Percentiles rank a stretch among this genome's conserved stretches.
Conservation (phyloP, 2,113 vertebrate genomes). For the Bos javanicus region DNA sequence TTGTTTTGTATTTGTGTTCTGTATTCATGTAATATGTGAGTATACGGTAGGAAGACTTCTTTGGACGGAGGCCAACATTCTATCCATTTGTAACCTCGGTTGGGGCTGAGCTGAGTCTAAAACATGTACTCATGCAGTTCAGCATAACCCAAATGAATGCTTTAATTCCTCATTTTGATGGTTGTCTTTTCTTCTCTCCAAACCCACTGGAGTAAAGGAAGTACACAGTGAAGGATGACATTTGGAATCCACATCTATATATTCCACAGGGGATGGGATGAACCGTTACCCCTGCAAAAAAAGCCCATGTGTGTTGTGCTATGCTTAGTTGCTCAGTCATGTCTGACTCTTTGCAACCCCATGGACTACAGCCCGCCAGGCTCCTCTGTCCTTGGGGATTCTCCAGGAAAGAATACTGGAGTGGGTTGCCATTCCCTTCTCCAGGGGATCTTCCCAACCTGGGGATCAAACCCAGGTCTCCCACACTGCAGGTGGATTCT, state of each 20-base stretch:
- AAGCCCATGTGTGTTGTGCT: not conserved
- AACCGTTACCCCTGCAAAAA: not conserved
- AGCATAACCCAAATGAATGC: not conserved
- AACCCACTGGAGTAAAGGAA: not conserved
- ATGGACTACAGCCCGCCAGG: not conserved
- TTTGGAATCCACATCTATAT: not conserved
- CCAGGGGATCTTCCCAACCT: not conserved
- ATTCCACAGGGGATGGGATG: not conserved
- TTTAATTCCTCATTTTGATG: not conserved
- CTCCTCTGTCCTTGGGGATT: not conserved
- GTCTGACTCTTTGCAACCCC: not conserved
- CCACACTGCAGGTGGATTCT: not conserved
- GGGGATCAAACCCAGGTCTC: not conserved
- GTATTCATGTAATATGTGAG: not conserved
- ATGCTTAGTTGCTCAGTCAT: not conserved
- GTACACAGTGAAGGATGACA: not conserved
- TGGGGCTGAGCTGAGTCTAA: not conserved
- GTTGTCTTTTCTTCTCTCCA: not conserved
- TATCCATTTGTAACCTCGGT: not conserved
- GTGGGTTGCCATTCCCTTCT: not conserved
- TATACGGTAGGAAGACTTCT: not conserved
- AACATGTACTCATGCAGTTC: not conserved
- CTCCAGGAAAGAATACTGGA: not conserved
- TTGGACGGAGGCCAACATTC: not conserved
- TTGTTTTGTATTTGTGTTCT: not conserved